These are phyloP conservation scores for Columbina picui DNA, from an alignment of 2,113 vertebrate genomes.

Conservation along the genomic window DNA sequence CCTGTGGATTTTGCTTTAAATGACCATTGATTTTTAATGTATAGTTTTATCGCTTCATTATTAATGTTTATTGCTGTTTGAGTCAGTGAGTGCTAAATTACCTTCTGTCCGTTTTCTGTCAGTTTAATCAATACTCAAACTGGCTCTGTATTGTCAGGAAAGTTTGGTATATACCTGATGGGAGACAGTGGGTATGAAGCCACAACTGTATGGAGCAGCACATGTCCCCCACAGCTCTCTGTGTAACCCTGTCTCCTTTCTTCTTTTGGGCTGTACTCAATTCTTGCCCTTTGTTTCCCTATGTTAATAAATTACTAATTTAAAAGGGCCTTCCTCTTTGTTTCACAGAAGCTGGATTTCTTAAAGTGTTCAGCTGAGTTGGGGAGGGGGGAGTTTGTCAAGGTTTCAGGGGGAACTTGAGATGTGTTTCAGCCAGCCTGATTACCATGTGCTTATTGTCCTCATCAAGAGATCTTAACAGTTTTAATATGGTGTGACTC, in stretches of 20 bases:
- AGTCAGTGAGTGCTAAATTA: not conserved
- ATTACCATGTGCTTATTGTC: not conserved
- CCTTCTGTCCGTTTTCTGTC: not conserved
- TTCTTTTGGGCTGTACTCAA: not conserved
- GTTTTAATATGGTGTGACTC: not conserved
- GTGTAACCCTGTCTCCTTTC: fast-evolving
- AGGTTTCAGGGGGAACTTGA: not conserved
- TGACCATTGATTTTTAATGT: not conserved
- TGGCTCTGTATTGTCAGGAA: not conserved
- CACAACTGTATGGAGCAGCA: not conserved
- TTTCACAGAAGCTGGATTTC: not conserved
- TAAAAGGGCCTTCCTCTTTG: not conserved
- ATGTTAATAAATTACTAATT: not conserved
- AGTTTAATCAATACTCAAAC: not conserved
- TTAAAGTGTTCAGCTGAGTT: not conserved
- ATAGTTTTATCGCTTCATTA: not conserved
- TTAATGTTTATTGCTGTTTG: not conserved
- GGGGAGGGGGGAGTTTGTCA: not conserved
- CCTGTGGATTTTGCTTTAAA: not conserved
- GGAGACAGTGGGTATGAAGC: not conserved
- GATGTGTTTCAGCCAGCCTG: not conserved
- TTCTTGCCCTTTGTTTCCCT: not conserved
- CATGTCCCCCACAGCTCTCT: not conserved
- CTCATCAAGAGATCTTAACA: not conserved
- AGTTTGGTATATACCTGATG: not conserved